These are phyloP conservation scores for Drosophila maculinotata DNA, from an alignment of 2,888 invertebrate genomes.

Conservation along the genomic window DNA sequence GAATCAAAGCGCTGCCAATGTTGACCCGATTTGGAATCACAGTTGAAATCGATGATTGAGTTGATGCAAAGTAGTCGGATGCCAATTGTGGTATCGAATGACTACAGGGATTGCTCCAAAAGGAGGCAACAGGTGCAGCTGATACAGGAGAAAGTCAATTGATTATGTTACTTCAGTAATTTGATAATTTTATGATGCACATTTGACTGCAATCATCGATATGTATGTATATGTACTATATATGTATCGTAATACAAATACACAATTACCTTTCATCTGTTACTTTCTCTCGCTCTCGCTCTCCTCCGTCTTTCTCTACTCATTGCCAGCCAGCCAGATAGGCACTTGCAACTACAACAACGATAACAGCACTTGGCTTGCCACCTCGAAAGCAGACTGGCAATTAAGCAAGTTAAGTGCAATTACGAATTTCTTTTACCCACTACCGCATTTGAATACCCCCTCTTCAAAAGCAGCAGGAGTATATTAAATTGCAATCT, in stretches of 20 bases:
- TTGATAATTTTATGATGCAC: constrained; percentile 4
- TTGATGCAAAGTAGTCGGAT: constrained; percentile 5
- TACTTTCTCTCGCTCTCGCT: constrained; percentile 6
- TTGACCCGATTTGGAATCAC: constrained; percentile 12
- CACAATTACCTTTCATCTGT: not conserved
- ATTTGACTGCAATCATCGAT: not conserved
- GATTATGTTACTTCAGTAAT: constrained; percentile 5
- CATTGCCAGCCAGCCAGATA: not conserved
- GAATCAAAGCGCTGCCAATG: constrained; percentile 10
- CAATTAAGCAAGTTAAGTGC: constrained; percentile 61
- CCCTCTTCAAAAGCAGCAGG: no score
- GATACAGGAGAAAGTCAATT: constrained; percentile 1
- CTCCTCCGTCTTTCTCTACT: not conserved
- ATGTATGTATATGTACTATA: not conserved
- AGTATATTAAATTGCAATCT: not conserved
- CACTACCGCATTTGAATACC: constrained; percentile 19
- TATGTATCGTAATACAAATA: not conserved
- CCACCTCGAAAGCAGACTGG: constrained; percentile 28
- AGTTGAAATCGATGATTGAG: constrained; percentile 12
- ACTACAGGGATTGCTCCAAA: no score
- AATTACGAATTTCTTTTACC: constrained; percentile 41
- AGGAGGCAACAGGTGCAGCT: not conserved
- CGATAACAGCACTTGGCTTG: constrained; percentile 9
- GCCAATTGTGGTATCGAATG: not conserved
- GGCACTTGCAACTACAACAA: constrained; percentile 7